Evolutionary conservation across 2,797 vertebrate species (phyloP).

Genomic region (Platyrinchus mystaceus): DNA sequence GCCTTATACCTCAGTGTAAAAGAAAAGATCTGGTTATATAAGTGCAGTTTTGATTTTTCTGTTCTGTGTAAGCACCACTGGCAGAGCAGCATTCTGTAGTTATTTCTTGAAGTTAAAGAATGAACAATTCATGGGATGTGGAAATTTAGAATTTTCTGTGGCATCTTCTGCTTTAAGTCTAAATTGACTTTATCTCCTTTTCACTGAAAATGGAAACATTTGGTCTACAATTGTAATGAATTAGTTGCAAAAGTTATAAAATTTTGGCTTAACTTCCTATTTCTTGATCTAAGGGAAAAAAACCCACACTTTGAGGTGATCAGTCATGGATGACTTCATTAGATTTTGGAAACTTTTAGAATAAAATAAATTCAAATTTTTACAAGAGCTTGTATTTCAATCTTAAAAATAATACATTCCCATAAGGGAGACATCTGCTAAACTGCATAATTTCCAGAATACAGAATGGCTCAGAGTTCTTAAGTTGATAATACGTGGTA

Average conservation of each 20-base stretch:
- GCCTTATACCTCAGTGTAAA: neutral
- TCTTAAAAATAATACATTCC: neutral
- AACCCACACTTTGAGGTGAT: neutral
- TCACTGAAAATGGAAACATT: neutral
- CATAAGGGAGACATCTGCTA: neutral
- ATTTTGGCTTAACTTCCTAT: neutral
- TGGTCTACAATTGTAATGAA: neutral
- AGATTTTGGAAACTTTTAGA: neutral
- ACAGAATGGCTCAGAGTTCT: neutral
- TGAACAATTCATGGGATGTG: neutral
- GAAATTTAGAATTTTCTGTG: neutral
- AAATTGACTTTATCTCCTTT: neutral
- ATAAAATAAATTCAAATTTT: neutral
- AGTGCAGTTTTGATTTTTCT: neutral
- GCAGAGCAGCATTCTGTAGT: neutral
- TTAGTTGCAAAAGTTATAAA: neutral
- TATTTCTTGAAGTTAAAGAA: neutral
- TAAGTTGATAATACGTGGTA: neutral
- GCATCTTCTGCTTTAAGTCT: neutral
- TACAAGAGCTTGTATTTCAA: neutral
- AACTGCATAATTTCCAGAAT: neutral
- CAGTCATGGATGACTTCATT: neutral
- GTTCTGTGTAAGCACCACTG: neutral
- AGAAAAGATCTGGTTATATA: neutral
- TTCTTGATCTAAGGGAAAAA: neutral